Evolutionary conservation across 2,113 vertebrate genomes (phyloP).

Genomic region (Lophotis ruficrista): DNA sequence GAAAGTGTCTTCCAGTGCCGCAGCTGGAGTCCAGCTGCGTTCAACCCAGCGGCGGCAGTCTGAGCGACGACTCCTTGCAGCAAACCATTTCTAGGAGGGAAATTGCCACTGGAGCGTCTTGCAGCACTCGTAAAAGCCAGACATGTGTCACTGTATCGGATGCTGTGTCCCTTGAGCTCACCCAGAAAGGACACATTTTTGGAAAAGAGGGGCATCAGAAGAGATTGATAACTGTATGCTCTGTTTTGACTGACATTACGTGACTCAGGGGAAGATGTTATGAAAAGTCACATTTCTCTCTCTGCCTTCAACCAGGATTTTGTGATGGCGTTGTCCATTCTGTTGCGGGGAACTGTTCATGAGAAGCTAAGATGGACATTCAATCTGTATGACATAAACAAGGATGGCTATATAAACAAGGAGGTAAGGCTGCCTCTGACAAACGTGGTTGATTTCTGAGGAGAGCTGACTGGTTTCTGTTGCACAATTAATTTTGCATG

Average conservation of each 20-base stretch:
- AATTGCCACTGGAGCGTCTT: neutral
- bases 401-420: slow-evolving; percentile 95
- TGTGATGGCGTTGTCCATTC: slow-evolving; percentile 91
- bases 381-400: slow-evolving; percentile 97
- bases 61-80: neutral
- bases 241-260: neutral
- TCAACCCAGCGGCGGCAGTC: neutral
- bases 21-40: neutral
- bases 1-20: neutral
- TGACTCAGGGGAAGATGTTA: neutral
- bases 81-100: neutral
- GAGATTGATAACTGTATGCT: neutral
- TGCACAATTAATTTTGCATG: neutral
- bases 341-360: slow-evolving; percentile 89
- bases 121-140: neutral
- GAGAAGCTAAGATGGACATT: slow-evolving; percentile 98
- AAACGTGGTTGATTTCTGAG: neutral
- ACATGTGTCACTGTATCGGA: accelerated
- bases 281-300: neutral
- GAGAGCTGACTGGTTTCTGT: neutral
- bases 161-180: neutral
- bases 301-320: slow-evolving; percentile 85
- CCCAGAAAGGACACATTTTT: neutral
- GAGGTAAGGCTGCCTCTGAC: slow-evolving; percentile 78
- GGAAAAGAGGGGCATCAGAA: neutral